A percentile compares a stretch with the other conserved stretches of the same genome.
Evolutionary conservation across 1,140 invertebrate genomes (phyloP).

Genomic region (Drosophila nebulosa): DNA sequence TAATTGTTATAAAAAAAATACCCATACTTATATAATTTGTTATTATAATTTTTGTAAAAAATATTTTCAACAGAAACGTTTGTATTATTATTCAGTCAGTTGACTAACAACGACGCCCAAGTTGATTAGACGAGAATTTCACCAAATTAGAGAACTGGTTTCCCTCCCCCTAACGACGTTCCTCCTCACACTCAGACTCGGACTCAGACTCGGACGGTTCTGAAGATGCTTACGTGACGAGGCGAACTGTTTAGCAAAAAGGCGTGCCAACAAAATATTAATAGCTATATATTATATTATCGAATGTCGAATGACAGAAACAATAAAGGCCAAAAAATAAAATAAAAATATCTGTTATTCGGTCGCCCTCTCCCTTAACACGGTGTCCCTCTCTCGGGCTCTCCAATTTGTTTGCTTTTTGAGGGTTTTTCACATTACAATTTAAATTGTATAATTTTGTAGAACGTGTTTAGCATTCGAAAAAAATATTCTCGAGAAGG

Average conservation of each 20-base stretch:
- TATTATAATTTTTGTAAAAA: constrained; percentile 53
- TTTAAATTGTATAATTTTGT: constrained; percentile 62
- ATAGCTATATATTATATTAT: constrained; percentile 49
- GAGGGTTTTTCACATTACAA: constrained; percentile 61
- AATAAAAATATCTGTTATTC: background rate
- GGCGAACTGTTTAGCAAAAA: constrained; percentile 42
- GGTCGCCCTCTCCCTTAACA: background rate
- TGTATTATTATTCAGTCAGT: constrained; percentile 6
- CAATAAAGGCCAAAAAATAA: constrained; percentile 52
- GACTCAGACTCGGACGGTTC: background rate
- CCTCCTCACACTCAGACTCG: too few species aligned
- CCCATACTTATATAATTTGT: constrained; percentile 1
- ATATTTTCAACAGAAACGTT: constrained; percentile 55
- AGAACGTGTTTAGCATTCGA: constrained; percentile 70
- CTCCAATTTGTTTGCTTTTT: constrained; percentile 5
- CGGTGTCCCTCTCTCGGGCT: background rate
- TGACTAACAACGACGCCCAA: constrained; percentile 34
- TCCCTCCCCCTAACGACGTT: constrained; percentile 8
- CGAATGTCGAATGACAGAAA: background rate
- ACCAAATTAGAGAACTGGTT: constrained; percentile 70
- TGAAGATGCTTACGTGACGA: constrained; percentile 66
- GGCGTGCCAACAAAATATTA: constrained; percentile 56
- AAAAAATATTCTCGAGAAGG: constrained; percentile 46
- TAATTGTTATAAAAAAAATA: constrained; percentile 49
- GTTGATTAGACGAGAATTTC: constrained; percentile 48